Conservation (phyloP, 2,888 invertebrate species). For the Oxyteleia sp. region DNA sequence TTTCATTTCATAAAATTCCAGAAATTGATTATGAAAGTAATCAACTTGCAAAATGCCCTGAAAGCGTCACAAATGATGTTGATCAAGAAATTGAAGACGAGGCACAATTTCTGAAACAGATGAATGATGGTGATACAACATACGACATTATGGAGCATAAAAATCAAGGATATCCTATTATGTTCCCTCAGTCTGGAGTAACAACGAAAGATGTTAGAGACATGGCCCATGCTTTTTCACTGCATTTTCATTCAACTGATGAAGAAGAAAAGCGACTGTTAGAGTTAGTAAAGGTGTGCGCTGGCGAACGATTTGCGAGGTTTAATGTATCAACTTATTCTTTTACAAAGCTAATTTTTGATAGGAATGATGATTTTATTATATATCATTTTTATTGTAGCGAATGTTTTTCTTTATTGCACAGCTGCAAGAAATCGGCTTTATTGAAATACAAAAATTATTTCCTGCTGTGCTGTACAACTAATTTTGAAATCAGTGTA, state of each 20-base stretch:
- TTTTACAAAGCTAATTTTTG: background rate
- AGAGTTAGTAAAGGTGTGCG: conserved; percentile 31
- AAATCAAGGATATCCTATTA: conserved; percentile 35
- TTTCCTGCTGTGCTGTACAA: conserved; percentile 4
- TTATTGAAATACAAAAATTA: conserved; percentile 30
- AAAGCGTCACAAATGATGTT: too few relatives aligned
- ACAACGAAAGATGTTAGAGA: conserved; percentile 35
- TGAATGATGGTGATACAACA: too few relatives aligned
- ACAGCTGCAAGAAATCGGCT: conserved; percentile 21
- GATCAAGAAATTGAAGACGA: too few relatives aligned
- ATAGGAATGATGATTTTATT: conserved; percentile 30
- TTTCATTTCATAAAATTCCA: too few relatives aligned
- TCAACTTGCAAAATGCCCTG: too few relatives aligned
- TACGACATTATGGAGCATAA: too few relatives aligned
- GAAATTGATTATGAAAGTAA: too few relatives aligned
- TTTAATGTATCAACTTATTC: conserved; percentile 25
- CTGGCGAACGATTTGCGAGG: conserved; percentile 23
- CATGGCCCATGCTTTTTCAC: conserved; percentile 14
- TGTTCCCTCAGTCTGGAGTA: conserved; percentile 32
- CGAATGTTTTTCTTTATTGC: conserved; percentile 19
- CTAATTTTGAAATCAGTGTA: background rate
- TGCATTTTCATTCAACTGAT: conserved; percentile 36
- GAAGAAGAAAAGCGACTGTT: conserved; percentile 11
- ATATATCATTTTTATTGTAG: conserved; percentile 45
- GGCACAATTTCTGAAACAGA: too few relatives aligned